phyloP scores from a whole-genome alignment of 2,888 invertebrate species.

The Meiosimyza decipiens region DNA sequence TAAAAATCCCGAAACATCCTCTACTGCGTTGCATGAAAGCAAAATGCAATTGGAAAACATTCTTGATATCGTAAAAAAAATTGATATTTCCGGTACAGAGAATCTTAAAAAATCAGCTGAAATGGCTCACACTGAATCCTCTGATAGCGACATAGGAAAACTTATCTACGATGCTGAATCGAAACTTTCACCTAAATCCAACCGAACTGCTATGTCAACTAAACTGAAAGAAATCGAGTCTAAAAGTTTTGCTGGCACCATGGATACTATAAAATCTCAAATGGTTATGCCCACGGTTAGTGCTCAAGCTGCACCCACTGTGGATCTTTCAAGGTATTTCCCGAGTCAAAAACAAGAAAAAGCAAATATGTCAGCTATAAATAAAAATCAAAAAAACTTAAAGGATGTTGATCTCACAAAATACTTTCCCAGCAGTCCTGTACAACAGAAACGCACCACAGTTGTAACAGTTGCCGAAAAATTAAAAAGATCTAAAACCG shows the following conservation, averaged over 20 bases:
- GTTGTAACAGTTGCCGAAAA: constrained; percentile 60
- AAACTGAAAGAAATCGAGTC: constrained; percentile 64
- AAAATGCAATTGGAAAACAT: constrained; percentile 60
- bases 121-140: constrained; percentile 14
- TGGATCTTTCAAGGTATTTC: constrained; percentile 66
- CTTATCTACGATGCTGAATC: constrained; percentile 54
- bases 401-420: constrained; percentile 66
- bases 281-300: constrained; percentile 61
- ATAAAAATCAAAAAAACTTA: constrained; percentile 65
- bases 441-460: constrained; percentile 56
- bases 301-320: constrained; percentile 53
- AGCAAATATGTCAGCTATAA: constrained; percentile 51
- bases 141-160: constrained; percentile 55
- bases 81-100: constrained; percentile 47
- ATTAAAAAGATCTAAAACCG: constrained; percentile 58
- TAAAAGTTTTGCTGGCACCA: constrained; percentile 63
- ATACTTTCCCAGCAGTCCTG: constrained; percentile 65
- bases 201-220: constrained; percentile 51
- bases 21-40: constrained; percentile 40
- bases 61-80: constrained; percentile 55
- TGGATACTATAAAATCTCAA: constrained; percentile 64
- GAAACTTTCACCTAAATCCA: constrained; percentile 48
- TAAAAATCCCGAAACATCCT: constrained; percentile 21
- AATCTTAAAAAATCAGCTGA: constrained; percentile 25
- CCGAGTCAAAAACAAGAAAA: constrained; percentile 63